Evolutionary conservation across 30 jellyfish, hydroid and myxozoan species (phyloP), one percentile per base, ranked within the genome.

Genomic region (Cassiopea xamachana): DNA sequence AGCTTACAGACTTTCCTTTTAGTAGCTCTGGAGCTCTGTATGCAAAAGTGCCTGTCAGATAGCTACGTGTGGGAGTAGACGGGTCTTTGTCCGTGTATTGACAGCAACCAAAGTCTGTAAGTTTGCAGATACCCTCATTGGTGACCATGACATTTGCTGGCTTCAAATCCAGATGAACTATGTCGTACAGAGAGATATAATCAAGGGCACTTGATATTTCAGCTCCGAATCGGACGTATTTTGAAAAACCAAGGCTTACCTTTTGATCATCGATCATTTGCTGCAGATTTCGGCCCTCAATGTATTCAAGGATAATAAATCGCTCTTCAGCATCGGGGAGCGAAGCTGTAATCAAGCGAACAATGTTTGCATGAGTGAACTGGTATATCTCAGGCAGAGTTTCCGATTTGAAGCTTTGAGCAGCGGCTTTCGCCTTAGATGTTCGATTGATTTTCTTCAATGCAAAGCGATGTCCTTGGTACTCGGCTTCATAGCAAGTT

Each of bases 21-120:
- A 89, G 81, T 75, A 94, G 92, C 64, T 94, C 98, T 17, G 98
- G 98, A n/a, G 98, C 97, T 71, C 98, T 78, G 90, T 84, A 94
- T 1, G 98, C 98, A 77, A 84, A 94, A 6, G 98, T 94, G 15
- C 98, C 98, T 6, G 98, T 94, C 72, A 94, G 67, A 47, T 86
- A 86, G 2, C 94, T 73, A 12, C 94, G 81, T 1, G 90, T 73
- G 4, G 94, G 92, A 44, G 91, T 81, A 16, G 88, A 68, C 1
- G 94, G 92, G 71, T 94, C 93, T 50, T 85, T 85, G 27, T 85
- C 94, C 44, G 85, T 75, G 59, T 80, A 89, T 84, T 94, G 94
- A 47, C 95, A 87, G 73, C 98, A 94, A 4, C 98, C 98, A 47
- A 94, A 94, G 80, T 94, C 98, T 17, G 97, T 92, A 85, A 94